Percentiles rank a stretch among this genome's conserved stretches.
Evolutionary conservation across 2,888 invertebrate species (phyloP).

Genomic region (Oscheius sp.): DNA sequence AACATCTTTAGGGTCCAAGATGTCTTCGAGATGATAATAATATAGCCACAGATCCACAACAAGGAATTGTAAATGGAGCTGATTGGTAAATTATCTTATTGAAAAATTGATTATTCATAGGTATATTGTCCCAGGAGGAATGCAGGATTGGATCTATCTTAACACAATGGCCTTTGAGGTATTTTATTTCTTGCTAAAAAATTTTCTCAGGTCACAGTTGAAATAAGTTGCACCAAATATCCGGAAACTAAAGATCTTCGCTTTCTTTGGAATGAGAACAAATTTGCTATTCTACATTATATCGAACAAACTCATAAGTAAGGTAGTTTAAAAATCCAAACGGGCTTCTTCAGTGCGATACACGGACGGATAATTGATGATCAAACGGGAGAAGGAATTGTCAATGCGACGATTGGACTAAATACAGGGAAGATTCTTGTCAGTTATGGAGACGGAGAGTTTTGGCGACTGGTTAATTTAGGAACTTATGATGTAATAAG

Average conservation of each 20-base stretch:
- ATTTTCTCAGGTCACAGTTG: slow-evolving; percentile 79
- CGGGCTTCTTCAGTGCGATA: slow-evolving; percentile 63
- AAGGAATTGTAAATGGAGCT: slow-evolving; percentile 94
- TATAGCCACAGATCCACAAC: slow-evolving; percentile 78
- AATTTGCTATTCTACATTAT: slow-evolving; percentile 82
- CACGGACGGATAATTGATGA: slow-evolving; percentile 83
- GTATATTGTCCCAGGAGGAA: slow-evolving; percentile 80
- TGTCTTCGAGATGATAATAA: slow-evolving; percentile 58
- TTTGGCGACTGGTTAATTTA: slow-evolving; percentile 89
- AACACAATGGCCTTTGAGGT: slow-evolving; percentile 87
- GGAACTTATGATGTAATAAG: slow-evolving; percentile 78
- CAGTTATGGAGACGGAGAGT: slow-evolving; percentile 85
- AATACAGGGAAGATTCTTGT: slow-evolving; percentile 82
- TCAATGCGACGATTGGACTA: slow-evolving; percentile 82
- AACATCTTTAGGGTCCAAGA: slow-evolving; percentile 54
- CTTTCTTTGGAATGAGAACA: slow-evolving; percentile 87
- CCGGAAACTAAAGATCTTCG: slow-evolving; percentile 81
- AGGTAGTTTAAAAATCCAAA: neutral
- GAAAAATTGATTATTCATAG: slow-evolving; percentile 13
- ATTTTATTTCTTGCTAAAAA: neutral
- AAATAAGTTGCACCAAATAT: slow-evolving; percentile 91
- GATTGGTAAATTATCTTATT: slow-evolving; percentile 78
- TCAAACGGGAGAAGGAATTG: slow-evolving; percentile 77
- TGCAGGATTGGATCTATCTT: slow-evolving; percentile 99
- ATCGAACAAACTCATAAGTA: slow-evolving; percentile 81